Evolutionary conservation across 2,113 vertebrate genomes (phyloP), one percentile per base, ranked within the genome.

Genomic region (Mesitornis unicolor): DNA sequence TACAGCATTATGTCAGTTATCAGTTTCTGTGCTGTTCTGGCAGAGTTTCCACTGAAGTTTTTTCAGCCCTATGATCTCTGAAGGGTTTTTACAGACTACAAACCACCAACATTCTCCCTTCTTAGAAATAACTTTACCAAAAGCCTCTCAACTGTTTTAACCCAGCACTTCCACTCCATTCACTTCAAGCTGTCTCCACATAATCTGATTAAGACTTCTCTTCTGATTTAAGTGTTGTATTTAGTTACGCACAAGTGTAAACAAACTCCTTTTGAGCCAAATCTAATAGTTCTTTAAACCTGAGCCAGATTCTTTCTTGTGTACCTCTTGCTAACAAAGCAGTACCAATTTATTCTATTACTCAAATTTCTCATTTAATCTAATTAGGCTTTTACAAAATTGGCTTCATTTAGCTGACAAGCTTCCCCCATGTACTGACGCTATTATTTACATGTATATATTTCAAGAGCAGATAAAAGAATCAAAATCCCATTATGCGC

Each of bases 321-420:
- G 43, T 45, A 71, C 40, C n/a, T 96, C 75, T 90, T 54, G 29
- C 50, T 85, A 96, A 95, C 63, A 83, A 59, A 91, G 93, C 82
- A 24, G 31, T 65, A 79, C 40, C 70, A 80, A 65, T 93, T 96
- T 95, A 96, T 83, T 95, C 84, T 84, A 97, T 76, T 94, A 91
- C 77, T 85, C 51, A 89, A 91, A 91, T 91, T 91, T 91, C 81
- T 93, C 56, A 60, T 92, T 95, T 90, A 11, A 82, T 56, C 51
- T 90, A 82, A 90, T 65, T 42, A 84, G n/a, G 51, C 33, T 89
- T 57, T 67, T 81, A 90, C 16, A 90, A 70, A 93, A 86, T 56
- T 42, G 67, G 63, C 50, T 90, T 83, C 21, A 36, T 65, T 80
- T 63, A 67, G 75, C 43, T 0, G 1, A 78, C 61, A 75, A 91